Evolutionary conservation across 2,797 vertebrate genomes (phyloP).

Genomic region (Poecilia picta): DNA sequence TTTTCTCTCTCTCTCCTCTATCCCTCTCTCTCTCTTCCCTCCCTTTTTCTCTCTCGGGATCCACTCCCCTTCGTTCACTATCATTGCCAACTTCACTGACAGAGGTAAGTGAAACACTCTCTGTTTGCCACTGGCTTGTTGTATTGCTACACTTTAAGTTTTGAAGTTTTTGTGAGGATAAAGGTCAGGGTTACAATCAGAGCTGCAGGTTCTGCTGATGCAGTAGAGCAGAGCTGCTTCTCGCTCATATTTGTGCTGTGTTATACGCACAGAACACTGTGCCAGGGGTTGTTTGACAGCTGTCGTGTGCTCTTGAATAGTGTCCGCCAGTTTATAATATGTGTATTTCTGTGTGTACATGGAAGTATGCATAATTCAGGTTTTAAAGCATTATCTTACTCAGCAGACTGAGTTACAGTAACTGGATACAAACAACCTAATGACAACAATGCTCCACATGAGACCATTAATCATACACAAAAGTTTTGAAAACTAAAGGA

Average conservation of each 20-base stretch:
- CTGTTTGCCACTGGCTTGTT: slow-evolving; percentile 7
- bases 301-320: neutral
- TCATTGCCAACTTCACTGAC: slow-evolving; percentile 60
- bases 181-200: slow-evolving; percentile 25
- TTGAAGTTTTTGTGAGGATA: slow-evolving; percentile 13
- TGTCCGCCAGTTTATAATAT: slow-evolving; percentile 22
- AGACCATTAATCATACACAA: neutral
- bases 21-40: neutral
- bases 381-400: slow-evolving; percentile 9
- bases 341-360: neutral
- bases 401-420: slow-evolving; percentile 8
- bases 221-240: neutral
- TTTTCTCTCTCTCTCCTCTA: slow-evolving; percentile 6
- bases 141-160: slow-evolving; percentile 22
- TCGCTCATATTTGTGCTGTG: slow-evolving; percentile 5
- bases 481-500: neutral
- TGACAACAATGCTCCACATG: neutral
- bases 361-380: neutral
- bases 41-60: slow-evolving; percentile 3
- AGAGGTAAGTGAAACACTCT: slow-evolving; percentile 69
- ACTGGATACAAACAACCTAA: neutral
- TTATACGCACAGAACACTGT: neutral
- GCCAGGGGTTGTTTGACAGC: slow-evolving; percentile 31
- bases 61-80: slow-evolving; percentile 18
- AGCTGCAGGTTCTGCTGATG: slow-evolving; percentile 12